Evolutionary conservation across 2,113 vertebrate species (phyloP).

Genomic region (Chascanopsetta lugubris): DNA sequence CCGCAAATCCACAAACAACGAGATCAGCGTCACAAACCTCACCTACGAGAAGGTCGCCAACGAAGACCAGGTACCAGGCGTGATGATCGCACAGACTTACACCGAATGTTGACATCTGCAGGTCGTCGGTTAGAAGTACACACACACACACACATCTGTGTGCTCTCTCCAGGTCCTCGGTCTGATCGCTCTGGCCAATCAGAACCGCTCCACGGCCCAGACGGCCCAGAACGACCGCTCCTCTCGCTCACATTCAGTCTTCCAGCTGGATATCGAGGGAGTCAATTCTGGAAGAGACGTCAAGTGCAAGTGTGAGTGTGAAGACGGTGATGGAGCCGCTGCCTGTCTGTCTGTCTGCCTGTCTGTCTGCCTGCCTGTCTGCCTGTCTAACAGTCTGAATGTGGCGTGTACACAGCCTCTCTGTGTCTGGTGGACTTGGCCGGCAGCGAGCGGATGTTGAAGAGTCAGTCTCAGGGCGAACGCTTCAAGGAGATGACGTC

Average conservation of each 20-base stretch:
- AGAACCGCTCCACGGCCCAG: conserved; percentile 90
- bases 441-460: conserved; percentile 90
- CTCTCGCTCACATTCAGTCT: conserved; percentile 90
- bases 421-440: conserved; percentile 96
- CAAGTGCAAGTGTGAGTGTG: conserved; percentile 82
- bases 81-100: too few species aligned
- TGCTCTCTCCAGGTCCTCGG: conserved; percentile 83
- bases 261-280: conserved; percentile 89
- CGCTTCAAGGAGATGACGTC: conserved; percentile 94
- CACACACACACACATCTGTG: neutral
- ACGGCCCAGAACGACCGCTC: conserved; percentile 92
- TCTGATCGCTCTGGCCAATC: conserved; percentile 88
- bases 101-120: too few species aligned
- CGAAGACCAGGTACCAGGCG: conserved; percentile 77
- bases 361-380: too few species aligned
- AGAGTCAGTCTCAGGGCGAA: conserved; percentile 91
- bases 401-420: conserved; percentile 80
- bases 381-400: neutral
- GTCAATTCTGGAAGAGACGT: conserved; percentile 80
- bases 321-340: rapidly evolving
- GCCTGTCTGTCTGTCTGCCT: too few species aligned
- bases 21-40: conserved; percentile 76
- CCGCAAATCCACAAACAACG: conserved; percentile 63
- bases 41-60: conserved; percentile 72
- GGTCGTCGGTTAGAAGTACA: neutral